Percentiles rank a stretch among this genome's conserved stretches.
These are phyloP conservation scores for Anguilla obscura DNA, from an alignment of 2,797 vertebrate species.

Conservation along the genomic window DNA sequence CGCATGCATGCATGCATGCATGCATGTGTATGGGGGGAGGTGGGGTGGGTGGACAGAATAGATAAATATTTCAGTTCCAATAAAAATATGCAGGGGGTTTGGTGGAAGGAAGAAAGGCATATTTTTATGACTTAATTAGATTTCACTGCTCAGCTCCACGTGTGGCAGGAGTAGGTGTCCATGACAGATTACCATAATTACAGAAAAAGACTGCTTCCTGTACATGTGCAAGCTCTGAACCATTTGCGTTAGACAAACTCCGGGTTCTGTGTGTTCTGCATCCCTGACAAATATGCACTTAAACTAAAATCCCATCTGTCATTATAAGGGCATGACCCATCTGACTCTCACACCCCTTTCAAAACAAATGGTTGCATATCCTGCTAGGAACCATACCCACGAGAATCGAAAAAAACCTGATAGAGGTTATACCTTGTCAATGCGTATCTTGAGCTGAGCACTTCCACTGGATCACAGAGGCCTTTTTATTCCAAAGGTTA, in stretches of 20 bases:
- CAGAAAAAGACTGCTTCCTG: neutral
- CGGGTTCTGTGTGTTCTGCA: neutral
- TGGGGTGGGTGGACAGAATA: neutral
- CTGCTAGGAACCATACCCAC: neutral
- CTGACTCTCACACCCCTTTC: neutral
- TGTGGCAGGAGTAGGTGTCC: neutral
- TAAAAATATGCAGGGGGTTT: neutral
- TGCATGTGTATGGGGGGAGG: neutral
- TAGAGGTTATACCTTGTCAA: neutral
- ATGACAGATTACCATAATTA: neutral
- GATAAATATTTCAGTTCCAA: neutral
- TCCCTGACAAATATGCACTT: neutral
- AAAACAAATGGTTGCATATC: neutral
- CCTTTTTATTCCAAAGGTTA: neutral
- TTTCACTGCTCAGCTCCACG: neutral
- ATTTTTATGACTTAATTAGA: neutral
- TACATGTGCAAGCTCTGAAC: neutral
- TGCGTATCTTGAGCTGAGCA: neutral
- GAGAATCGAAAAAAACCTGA: neutral
- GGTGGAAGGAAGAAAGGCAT: neutral
- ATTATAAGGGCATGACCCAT: neutral
- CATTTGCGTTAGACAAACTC: neutral
- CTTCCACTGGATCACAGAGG: neutral
- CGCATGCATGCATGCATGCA: no score
- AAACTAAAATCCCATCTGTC: neutral